A percentile compares a stretch with the other conserved stretches of the same genome.
Evolutionary conservation across 2,888 invertebrate genomes (phyloP).

Genomic region (Drosophila rubida): DNA sequence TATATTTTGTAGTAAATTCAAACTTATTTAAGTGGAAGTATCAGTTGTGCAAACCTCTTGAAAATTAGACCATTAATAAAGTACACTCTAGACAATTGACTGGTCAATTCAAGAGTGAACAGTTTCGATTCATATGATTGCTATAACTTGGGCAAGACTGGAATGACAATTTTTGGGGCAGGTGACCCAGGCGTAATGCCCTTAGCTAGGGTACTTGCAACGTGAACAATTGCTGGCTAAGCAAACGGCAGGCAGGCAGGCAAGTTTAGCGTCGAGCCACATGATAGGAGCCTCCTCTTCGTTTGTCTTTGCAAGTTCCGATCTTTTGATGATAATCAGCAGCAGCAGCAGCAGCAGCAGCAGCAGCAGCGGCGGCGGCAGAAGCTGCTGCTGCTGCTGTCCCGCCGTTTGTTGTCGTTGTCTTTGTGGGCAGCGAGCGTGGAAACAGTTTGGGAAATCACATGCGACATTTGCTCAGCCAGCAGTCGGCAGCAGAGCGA

Average conservation of each 20-base stretch:
- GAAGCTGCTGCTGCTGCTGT: slow-evolving; percentile 71
- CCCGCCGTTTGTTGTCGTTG: slow-evolving; percentile 51
- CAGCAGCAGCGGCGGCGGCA: slow-evolving; percentile 5
- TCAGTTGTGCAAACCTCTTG: too few relatives aligned
- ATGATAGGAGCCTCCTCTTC: slow-evolving; percentile 67
- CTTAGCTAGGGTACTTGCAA: slow-evolving; percentile 15
- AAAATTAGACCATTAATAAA: too few relatives aligned
- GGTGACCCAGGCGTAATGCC: too few relatives aligned
- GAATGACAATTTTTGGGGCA: too few relatives aligned
- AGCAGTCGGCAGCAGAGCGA: slow-evolving; percentile 11
- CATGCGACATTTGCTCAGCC: slow-evolving; percentile 82
- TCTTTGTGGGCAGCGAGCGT: slow-evolving; percentile 85
- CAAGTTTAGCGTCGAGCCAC: slow-evolving; percentile 51
- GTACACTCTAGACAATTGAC: too few relatives aligned
- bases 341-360: slow-evolving; percentile 56
- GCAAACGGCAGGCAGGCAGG: slow-evolving; percentile 12
- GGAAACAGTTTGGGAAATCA: slow-evolving; percentile 85
- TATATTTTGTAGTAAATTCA: too few relatives aligned
- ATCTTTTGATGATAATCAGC: slow-evolving; percentile 78
- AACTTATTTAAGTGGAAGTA: too few relatives aligned
- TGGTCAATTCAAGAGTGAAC: too few relatives aligned
- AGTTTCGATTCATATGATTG: too few relatives aligned
- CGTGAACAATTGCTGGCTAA: slow-evolving; percentile 44
- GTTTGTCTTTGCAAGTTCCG: slow-evolving; percentile 78
- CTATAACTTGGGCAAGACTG: too few relatives aligned